Base-by-base conservation (phyloP, 1,140 invertebrate species). In the Leptopilina boulardi region DNA sequence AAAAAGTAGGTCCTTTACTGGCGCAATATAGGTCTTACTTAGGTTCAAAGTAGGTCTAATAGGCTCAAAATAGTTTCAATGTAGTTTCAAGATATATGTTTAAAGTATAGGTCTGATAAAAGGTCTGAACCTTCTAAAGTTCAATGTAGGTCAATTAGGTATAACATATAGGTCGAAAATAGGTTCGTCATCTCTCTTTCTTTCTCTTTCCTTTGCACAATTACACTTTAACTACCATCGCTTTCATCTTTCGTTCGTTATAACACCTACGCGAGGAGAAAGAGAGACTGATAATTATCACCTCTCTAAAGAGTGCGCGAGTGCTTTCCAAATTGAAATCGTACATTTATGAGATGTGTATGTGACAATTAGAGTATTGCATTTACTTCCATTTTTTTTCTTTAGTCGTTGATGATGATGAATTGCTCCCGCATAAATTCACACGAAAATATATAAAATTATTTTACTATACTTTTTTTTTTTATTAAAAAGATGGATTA, bases 221-320 rank as follows among this genome's bases (percentile, higher is more conserved):
- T 34, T 34, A 34, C 6, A 3, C 6, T 38, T 38, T 38, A 9
- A 38, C 34, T 4, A 11, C 56, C 23, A 26, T 59, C 56, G 13
- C 23, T 10, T n/a, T n/a, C n/a, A n/a, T n/a, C n/a, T n/a, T n/a
- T n/a, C n/a, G n/a, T 59, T 59, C 56, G 56, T 59, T 59, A 59
- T 59, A 59, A 59, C 56, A 59, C 23, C 56, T 21, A 26, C 21
- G 56, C 11, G 56, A 59, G 5, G 56, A 59, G 56, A 59, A 23
- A 21, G 26, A 9, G 56, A 59, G 56, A 26, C 56, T 59, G 56
- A 59, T 59, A 59, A 59, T 23, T 59, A 59, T 59, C 56, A 59
- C 56, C 56, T 59, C 9, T 59, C 34, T 8, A 59, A 59, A n/a
- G n/a, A n/a, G n/a, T n/a, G n/a, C n/a, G 56, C 21, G 56, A 19